These are phyloP conservation scores for Acomys russatus DNA, from an alignment of 2,797 vertebrate species.

Conservation along the genomic window DNA sequence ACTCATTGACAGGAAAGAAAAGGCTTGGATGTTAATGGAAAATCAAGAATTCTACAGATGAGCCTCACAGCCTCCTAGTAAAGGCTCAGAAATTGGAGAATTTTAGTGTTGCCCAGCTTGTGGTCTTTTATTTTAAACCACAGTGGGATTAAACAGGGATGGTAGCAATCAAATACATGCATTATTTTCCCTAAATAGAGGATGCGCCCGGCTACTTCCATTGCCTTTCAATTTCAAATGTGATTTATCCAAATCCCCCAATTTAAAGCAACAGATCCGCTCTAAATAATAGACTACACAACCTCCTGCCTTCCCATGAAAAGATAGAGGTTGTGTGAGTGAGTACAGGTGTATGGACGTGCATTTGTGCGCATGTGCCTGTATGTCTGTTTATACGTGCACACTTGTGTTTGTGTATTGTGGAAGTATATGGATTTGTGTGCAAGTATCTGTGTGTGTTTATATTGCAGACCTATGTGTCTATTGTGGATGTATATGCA, in stretches of 20 bases:
- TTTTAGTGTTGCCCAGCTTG: slow-evolving; percentile 41
- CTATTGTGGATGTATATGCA: not conserved
- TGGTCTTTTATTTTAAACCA: slow-evolving; percentile 74
- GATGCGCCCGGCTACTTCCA: slow-evolving; percentile 67
- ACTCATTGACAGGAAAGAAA: slow-evolving; percentile 57
- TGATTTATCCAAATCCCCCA: slow-evolving; percentile 72
- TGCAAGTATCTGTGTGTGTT: not conserved
- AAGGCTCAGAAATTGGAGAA: slow-evolving; percentile 69
- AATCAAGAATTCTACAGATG: slow-evolving; percentile 56
- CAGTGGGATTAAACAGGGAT: slow-evolving; percentile 29
- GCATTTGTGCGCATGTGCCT: not conserved
- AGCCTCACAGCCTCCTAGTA: slow-evolving; percentile 61
- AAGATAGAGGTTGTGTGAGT: slow-evolving; percentile 17
- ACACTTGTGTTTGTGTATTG: not conserved
- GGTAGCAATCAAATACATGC: not conserved
- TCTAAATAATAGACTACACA: slow-evolving; percentile 64
- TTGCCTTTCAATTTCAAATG: slow-evolving; percentile 76
- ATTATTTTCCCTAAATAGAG: slow-evolving; percentile 67
- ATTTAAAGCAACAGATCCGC: slow-evolving; percentile 61
- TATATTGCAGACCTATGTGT: not conserved
- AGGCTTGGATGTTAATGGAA: slow-evolving; percentile 68
- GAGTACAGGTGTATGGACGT: rapidly evolving
- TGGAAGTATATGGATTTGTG: not conserved
- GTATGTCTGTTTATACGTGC: not conserved
- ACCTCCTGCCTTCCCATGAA: not conserved